Evolutionary conservation across 2,113 vertebrate genomes (phyloP), one percentile per base, ranked within the genome.

Genomic region (Litocranius walleri): DNA sequence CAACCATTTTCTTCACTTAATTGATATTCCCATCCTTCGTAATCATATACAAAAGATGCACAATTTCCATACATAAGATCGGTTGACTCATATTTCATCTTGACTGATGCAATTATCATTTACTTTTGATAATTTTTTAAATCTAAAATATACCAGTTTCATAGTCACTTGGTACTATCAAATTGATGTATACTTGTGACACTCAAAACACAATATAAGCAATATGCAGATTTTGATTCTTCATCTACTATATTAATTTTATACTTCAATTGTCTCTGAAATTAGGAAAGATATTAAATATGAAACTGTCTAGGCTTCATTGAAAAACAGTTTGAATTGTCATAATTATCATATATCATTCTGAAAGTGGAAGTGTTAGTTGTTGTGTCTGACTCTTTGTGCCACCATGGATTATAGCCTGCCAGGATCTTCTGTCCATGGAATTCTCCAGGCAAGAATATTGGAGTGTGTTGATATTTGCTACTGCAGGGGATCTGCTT

Each of bases 291-390:
- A 97, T 74, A 94, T 67, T 91, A 57, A 96, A 62, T 97, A 36
- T 78, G 87, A 98, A 96, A 45, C 88, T 40, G 36, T 85, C 56
- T 97, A 96, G 77, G 86, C 43, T 87, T 98, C 97, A 97, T 97
- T 98, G 97, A 96, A 98, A 98, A 98, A 93, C 90, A 97, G 98
- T 98, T 94, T 98, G 25, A 98, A 93, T 81, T 98, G 33, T 36
- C 52, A 52, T 95, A 97, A 98, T 98, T 96, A 98, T 74, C 77
- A 98, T 95, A 98, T 98, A 97, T 99, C 98, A 98, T 36, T 71
- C n/a, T 71, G 64, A 71, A 71, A 71, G n/a, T 36, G 17, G 23
- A 71, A 71, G 9, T 71, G 64, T 71, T 71, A 71, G 64, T 36
- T 71, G 33, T 67, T 67, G n/a, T 71, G 9, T 36, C n/a, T 36